Base-by-base conservation (phyloP, 2,113 vertebrate species). In the Dipodomys stephensi region DNA sequence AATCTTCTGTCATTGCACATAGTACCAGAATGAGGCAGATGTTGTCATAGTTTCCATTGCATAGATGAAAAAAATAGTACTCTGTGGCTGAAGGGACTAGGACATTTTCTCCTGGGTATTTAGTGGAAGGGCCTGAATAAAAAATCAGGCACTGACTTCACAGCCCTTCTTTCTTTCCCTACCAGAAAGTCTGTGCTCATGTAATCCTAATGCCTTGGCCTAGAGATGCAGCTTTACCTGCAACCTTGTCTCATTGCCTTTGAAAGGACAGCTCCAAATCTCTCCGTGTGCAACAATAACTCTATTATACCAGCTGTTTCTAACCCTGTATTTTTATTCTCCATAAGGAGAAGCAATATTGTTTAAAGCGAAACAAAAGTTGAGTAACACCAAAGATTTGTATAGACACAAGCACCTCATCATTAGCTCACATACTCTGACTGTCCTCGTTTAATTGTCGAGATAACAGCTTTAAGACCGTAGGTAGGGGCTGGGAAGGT, bases 381-480 rank as follows among this genome's bases (percentile, higher is more conserved):
- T 78, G 46, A 44, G 11, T 1, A 3, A 69, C 68, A 27, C 1
- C 18, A 39, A 18, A 69, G 46, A 69, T 71, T 15, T 2, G 5
- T 23, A 20, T 46, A 13, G 20, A 67, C 67, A 88, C 6, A 2
- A 68, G 46, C 16, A 10, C 10, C 68, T 32, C 67, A 46, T 69
- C 71, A 27, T 88, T 77, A 46, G 46, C 64, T 84, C 81, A 68
- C 32, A 28, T 44, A 7, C 60, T 39, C 30, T 57, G 53, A 77
- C 68, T 12, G 32, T 28, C 83, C 68, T 6, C 2, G 1, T 80
- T 95, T 94, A 91, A 93, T 74, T 81, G 68, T n/a, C 72, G 62
- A 90, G 65, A 32, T 44, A 95, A 65, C 62, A 89, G 53, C 65
- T 79, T 83, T 49, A 83, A 84, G 19, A 87, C 1, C 65, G 93